Evolutionary conservation across 2,113 vertebrate species (phyloP), one percentile per base, ranked within the genome.

Genomic region (Amphiprion ocellaris): DNA sequence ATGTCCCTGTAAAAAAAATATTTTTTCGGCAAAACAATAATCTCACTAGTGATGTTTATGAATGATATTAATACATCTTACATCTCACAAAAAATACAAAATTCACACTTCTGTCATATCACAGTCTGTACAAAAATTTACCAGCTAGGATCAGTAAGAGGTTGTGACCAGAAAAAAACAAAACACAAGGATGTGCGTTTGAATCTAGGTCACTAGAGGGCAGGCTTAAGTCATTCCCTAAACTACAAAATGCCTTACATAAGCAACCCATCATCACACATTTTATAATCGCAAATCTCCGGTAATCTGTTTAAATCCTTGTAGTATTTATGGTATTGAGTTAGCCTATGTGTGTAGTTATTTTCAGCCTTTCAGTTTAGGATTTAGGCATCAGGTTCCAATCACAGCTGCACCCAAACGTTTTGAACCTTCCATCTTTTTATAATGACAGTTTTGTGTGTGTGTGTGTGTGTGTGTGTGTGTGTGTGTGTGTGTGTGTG

Each of bases 151-250:
- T 33, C 52, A 17, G 2, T 37, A n/a, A 54, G 1, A 58, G 28
- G 10, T 71, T 59, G 8, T 41, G 33, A 5, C 4, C n/a, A 58
- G 14, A 26, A 21, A 55, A 55, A 69, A 4, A 67, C 15, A 10
- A 19, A 33, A 54, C 37, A 8, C 1, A 1, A 50, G 26, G 44
- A 0, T 69, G 75, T 70, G 55, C 41, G 79, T 70, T 21, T 44
- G 0, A 28, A 50, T 56, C 2, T 80, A 3, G 58, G 54, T 55
- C 90, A 86, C 74, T 79, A 86, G 90, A 83, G 81, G 84, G 67
- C 74, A 69, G 69, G 15, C 62, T 69, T 30, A 17, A 4, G 11
- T 59, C 33, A 61, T 41, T 54, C 11, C 12, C 52, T 12, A 19
- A 8, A 33, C 30, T 15, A 39, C 28, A 52, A 50, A 71, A 69